Conservation (phyloP, 2,888 invertebrate species). For the Zygothrica quintamaculata region DNA sequence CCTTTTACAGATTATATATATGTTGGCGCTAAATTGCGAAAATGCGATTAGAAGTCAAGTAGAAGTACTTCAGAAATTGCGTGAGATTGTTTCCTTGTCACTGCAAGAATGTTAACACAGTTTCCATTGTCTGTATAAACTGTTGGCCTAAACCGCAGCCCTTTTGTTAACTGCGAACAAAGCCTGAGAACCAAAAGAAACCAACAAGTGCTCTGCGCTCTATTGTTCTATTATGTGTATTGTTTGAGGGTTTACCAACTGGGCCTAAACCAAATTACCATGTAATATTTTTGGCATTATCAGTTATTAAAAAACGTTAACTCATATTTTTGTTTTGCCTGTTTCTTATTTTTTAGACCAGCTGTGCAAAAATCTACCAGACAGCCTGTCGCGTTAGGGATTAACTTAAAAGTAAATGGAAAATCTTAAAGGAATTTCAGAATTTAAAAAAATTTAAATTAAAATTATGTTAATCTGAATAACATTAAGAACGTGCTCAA, state of each 20-base stretch:
- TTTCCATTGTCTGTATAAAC: conserved; percentile 43
- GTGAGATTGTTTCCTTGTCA: conserved; percentile 54
- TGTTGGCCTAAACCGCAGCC: conserved; percentile 16
- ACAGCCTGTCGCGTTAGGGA: conserved; percentile 40
- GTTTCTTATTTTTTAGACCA: conserved; percentile 4
- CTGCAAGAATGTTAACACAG: conserved; percentile 19
- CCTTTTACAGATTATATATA: conserved; percentile 71
- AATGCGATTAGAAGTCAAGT: conserved; percentile 65
- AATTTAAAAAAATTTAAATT: too few relatives aligned
- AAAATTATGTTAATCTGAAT: too few relatives aligned
- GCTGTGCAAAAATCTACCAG: conserved; percentile 34
- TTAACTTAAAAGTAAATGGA: conserved; percentile 17
- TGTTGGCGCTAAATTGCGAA: conserved; percentile 81
- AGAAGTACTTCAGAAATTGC: conserved; percentile 46
- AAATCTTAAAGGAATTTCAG: too few relatives aligned
- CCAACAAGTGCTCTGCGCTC: conserved; percentile 24
- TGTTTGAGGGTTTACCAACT: conserved; percentile 18
- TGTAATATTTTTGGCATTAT: conserved; percentile 68
- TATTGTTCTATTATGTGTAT: conserved; percentile 33
- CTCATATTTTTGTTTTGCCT: conserved; percentile 33
- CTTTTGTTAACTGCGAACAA: conserved; percentile 33
- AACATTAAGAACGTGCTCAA: conserved; percentile 15
- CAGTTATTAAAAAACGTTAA: conserved; percentile 18
- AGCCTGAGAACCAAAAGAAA: conserved; percentile 19
- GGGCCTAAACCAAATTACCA: conserved; percentile 64